Evolutionary conservation across 1,140 invertebrate genomes (phyloP).

Genomic region (Nomia melanderi): DNA sequence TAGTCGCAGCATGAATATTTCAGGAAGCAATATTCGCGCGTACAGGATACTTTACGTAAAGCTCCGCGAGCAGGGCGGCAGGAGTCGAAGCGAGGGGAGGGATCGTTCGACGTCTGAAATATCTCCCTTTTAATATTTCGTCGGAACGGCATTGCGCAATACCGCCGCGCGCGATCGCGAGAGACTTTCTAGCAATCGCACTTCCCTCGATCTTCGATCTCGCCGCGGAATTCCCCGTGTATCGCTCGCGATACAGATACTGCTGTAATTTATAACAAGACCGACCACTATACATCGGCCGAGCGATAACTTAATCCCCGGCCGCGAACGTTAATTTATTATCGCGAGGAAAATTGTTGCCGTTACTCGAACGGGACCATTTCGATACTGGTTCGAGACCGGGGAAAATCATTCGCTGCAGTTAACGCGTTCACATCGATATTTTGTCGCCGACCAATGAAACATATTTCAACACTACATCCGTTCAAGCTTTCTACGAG

Average conservation of each 20-base stretch:
- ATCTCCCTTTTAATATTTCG: conserved; percentile 18
- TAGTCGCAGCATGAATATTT: conserved; percentile 18
- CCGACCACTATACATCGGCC: neutral
- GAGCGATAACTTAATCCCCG: neutral
- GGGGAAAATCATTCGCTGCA: too few relatives aligned
- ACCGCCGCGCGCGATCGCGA: conserved; percentile 12
- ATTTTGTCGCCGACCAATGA: too few relatives aligned
- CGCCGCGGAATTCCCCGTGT: neutral
- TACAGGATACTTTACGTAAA: neutral
- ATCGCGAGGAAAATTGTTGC: neutral
- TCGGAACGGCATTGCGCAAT: conserved; percentile 39
- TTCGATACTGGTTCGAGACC: neutral
- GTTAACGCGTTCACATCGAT: too few relatives aligned
- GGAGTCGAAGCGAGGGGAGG: too few relatives aligned
- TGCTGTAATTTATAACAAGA: neutral
- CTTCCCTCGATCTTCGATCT: conserved; percentile 1
- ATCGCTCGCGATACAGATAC: neutral
- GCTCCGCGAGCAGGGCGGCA: too few relatives aligned
- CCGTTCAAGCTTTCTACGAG: too few relatives aligned
- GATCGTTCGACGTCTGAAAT: neutral
- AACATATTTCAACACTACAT: too few relatives aligned
- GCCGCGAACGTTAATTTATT: neutral
- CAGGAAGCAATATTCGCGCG: conserved; percentile 6
- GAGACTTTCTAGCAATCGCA: neutral
- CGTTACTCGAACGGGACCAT: neutral